Evolutionary conservation across 1,140 invertebrate genomes (phyloP), one percentile per base, ranked within the genome.

Genomic region (Idris sp.): DNA sequence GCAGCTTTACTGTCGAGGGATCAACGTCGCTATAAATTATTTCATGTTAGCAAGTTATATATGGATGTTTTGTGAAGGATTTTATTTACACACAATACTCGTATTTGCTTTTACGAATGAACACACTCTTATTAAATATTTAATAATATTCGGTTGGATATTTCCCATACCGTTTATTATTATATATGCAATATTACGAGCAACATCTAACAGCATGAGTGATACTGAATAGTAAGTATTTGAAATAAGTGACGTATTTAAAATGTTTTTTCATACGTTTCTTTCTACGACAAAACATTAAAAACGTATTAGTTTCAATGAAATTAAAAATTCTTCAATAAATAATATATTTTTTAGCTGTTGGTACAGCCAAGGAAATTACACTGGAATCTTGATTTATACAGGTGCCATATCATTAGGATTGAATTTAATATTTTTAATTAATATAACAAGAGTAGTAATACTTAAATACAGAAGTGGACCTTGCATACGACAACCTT

Each of bases 21-120:
- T 98, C 0, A 95, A 98, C 87, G 91, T 96, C 2, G 79, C 95
- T 8, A 91, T 97, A 7, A 94, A 97, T 79, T 98, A 96, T 84
- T 96, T 96, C 72, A 89, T 98, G 38, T 89, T 97, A 19, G 95
- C 94, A 53, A 98, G 96, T 88, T 98, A 98, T 86, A 93, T 95
- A 58, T 99, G 97, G 97, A 97, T 96, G 94, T 89, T 97, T 54
- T 96, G 95, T 83, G 95, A 97, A 86, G 96, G 97, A 0, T 90
- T 98, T 38, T 98, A 98, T 85, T 89, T 98, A 30, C 96, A 98
- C 84, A 97, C 96, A 0, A 89, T 98, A 33, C 91, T 98, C 0
- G 96, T 98, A 0, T 92, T 93, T 38, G 94, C 96, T 1, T 98
- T 98, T 85, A 94, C 96, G 11, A 93, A 93, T 3, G 95, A 97